These are phyloP conservation scores for Pan paniscus DNA, from an alignment of 2,113 vertebrate genomes.

Conservation along the genomic window DNA sequence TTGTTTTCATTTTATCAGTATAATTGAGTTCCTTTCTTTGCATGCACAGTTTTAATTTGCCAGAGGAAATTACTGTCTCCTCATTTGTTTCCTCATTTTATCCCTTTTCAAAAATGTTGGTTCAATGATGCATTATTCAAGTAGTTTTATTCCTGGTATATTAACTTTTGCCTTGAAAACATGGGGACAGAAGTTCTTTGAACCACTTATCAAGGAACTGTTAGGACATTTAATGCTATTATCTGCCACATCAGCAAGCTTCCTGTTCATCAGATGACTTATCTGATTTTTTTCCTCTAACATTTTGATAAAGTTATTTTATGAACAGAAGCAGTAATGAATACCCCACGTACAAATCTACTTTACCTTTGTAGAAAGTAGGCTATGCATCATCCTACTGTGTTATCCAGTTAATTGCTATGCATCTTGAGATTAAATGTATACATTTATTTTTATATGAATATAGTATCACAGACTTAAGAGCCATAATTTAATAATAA, in stretches of 20 bases:
- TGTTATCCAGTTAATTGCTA: neutral
- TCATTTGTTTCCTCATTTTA: conserved; percentile 56
- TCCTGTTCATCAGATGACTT: conserved; percentile 54
- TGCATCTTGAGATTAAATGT: neutral
- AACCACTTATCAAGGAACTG: conserved; percentile 68
- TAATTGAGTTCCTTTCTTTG: conserved; percentile 16
- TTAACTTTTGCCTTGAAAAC: conserved; percentile 68
- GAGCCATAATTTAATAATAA: conserved; percentile 21
- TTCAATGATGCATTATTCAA: conserved; percentile 40
- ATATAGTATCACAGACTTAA: neutral
- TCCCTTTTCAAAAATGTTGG: conserved; percentile 25
- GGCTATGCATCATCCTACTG: neutral
- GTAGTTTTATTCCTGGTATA: conserved; percentile 70
- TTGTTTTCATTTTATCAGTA: conserved; percentile 4
- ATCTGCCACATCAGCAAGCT: conserved; percentile 53
- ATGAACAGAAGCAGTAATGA: conserved; percentile 12
- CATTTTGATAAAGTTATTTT: conserved; percentile 44
- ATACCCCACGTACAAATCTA: neutral
- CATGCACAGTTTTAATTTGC: conserved; percentile 9
- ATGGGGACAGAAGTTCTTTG: conserved; percentile 64
- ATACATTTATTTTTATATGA: conserved; percentile 4
- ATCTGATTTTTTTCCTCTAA: conserved; percentile 43
- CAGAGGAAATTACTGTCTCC: conserved; percentile 35
- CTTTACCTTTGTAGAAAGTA: neutral
- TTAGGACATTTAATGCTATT: conserved; percentile 65